Conservation (phyloP, 2,113 vertebrate genomes). For the Brachirus orientalis region DNA sequence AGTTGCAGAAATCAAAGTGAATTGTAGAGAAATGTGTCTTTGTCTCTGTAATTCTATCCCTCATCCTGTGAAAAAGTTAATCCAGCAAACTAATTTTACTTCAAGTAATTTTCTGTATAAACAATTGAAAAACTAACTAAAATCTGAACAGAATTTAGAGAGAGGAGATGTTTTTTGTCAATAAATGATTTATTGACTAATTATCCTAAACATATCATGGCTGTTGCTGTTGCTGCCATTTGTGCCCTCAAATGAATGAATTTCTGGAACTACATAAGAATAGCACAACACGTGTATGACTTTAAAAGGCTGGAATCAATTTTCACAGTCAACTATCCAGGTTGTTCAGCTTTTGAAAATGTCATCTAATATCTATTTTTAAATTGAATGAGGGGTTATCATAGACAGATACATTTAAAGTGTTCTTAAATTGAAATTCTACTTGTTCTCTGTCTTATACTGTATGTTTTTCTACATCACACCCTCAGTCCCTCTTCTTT, state of each 20-base stretch:
- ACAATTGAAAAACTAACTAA: too few relatives aligned
- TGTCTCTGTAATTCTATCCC: too few relatives aligned
- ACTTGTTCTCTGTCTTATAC: neutral
- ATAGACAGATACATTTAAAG: neutral
- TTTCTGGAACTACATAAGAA: neutral
- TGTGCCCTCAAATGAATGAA: neutral
- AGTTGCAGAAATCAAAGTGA: too few relatives aligned
- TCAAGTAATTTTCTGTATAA: too few relatives aligned
- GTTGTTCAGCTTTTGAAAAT: constrained; percentile 2
- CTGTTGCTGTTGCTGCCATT: neutral
- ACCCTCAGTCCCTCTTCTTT: constrained; percentile 33
- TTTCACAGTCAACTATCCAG: neutral
- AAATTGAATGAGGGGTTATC: neutral
- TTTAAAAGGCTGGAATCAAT: neutral
- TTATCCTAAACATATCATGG: neutral
- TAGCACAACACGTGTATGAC: neutral
- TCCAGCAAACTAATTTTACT: neutral
- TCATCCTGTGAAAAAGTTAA: too few relatives aligned
- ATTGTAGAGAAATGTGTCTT: too few relatives aligned
- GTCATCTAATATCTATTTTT: neutral
- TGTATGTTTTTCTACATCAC: constrained; percentile 33
- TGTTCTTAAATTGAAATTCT: constrained; percentile 11
- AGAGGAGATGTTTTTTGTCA: neutral
- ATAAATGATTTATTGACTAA: neutral
- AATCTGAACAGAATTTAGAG: too few relatives aligned